Base-by-base conservation (phyloP, 2,113 vertebrate species). In the Gnathonemus longibarbis region DNA sequence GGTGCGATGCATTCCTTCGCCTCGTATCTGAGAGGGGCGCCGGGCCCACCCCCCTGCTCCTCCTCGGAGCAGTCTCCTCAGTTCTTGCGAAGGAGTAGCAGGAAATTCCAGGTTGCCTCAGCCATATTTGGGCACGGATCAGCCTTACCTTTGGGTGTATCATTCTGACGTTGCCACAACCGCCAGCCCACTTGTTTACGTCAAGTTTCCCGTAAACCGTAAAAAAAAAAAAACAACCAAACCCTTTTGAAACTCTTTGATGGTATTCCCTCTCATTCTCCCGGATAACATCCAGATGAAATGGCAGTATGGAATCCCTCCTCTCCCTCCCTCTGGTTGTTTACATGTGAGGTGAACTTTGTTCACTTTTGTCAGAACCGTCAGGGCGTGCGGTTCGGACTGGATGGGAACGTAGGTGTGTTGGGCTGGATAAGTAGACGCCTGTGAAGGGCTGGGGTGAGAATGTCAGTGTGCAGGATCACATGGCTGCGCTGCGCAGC, bases 161-260 rank as follows among this genome's bases (percentile, higher is more conserved):
- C 84, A 31, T n/a, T 31, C 88, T 89, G 88, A 77, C 45, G 31
- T 80, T 0, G 3, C 45, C n/a, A n/a, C 52, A 66, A 19, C 27
- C 35, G 9, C 48, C 84, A 3, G n/a, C 84, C 17, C 5, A 2
- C 45, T 62, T 66, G 6, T 62, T 88, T 88, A 11, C 66, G n/a
- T 46, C 58, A 66, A 11, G 56, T 92, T 94, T 39, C 91, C 93
- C 95, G 93, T 93, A 92, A 31, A 62, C 53, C 90, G n/a, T 3
- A 24, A 48, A 48, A 27, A 62, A 62, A 49, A 50, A 52, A 77
- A 19, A 83, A 19, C 5, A 19, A 84, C 17, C 39, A 31, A 85
- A 50, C 45, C 49, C 31, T 56, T 24, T 45, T 35, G 24, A 48
- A 46, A 48, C 19, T 2, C 39, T 46, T 84, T 83, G 39, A 52